Conservation (phyloP, 1,140 invertebrate genomes). For the Drosophila teissieri region DNA sequence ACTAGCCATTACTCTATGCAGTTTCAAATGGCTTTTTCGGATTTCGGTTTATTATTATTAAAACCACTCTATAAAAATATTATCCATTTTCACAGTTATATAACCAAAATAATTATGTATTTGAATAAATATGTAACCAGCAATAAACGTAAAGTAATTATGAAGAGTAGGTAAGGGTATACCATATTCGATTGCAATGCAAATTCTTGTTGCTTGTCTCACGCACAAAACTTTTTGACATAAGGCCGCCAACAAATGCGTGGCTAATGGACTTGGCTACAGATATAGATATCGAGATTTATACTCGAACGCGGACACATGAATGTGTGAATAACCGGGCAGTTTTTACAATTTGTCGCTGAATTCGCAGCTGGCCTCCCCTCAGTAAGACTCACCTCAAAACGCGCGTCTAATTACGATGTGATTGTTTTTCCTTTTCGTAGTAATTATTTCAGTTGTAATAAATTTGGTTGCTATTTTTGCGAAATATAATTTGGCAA, state of each 20-base stretch:
- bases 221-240: constrained; percentile 53
- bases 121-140: too few species aligned
- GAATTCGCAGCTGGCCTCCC: constrained; percentile 21
- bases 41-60: not conserved
- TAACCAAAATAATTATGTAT: too few species aligned
- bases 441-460: constrained; percentile 80
- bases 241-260: constrained; percentile 53
- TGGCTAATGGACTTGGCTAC: constrained; percentile 49
- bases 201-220: constrained; percentile 9
- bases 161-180: too few species aligned
- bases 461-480: constrained; percentile 71
- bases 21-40: not conserved
- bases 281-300: constrained; percentile 53
- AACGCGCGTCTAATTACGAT: constrained; percentile 65
- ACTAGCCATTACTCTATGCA: not conserved
- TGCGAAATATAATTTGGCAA: constrained; percentile 70
- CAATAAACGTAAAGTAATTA: too few species aligned
- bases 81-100: too few species aligned
- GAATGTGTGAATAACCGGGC: constrained; percentile 28
- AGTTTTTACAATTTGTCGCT: constrained; percentile 54
- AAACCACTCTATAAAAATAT: not conserved
- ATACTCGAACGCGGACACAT: constrained; percentile 20
- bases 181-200: not conserved
- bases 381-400: constrained; percentile 8
- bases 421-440: constrained; percentile 77